Evolutionary conservation across 2,888 invertebrate genomes (phyloP).

Genomic region (Acrocyrtus sp.): DNA sequence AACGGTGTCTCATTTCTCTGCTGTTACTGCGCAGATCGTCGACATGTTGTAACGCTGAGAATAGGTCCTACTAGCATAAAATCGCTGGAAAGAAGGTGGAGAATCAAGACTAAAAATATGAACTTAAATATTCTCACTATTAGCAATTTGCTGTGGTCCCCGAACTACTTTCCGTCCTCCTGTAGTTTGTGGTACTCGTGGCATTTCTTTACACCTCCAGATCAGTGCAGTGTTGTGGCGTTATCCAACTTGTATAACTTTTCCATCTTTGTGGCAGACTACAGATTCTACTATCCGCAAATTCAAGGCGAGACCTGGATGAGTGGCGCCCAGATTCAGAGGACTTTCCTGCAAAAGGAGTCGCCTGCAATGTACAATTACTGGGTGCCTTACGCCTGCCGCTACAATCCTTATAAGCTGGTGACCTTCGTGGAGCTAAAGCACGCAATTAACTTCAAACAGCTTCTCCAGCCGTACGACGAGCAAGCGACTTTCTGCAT

Average conservation of each 20-base stretch:
- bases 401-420: constrained; percentile 10
- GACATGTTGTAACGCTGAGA: no score
- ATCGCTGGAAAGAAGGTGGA: no score
- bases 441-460: constrained; percentile 9
- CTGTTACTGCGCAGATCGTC: no score
- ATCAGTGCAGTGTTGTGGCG: no score
- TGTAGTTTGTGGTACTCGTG: no score
- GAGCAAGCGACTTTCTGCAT: not conserved
- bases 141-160: no score
- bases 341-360: not conserved
- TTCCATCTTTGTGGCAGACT: not conserved
- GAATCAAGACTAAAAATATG: no score
- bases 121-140: no score
- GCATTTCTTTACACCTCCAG: no score
- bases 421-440: constrained; percentile 7
- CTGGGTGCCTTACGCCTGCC: constrained; percentile 16
- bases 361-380: not conserved
- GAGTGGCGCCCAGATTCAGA: not conserved
- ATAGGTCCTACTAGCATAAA: no score
- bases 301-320: not conserved
- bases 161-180: no score
- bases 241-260: not conserved
- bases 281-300: not conserved
- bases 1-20: no score
- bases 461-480: constrained; percentile 12